A percentile compares a stretch with the other conserved stretches of the same genome.
phyloP scores from a whole-genome alignment of 2,797 vertebrate species.

The Sebastes diaconus region DNA sequence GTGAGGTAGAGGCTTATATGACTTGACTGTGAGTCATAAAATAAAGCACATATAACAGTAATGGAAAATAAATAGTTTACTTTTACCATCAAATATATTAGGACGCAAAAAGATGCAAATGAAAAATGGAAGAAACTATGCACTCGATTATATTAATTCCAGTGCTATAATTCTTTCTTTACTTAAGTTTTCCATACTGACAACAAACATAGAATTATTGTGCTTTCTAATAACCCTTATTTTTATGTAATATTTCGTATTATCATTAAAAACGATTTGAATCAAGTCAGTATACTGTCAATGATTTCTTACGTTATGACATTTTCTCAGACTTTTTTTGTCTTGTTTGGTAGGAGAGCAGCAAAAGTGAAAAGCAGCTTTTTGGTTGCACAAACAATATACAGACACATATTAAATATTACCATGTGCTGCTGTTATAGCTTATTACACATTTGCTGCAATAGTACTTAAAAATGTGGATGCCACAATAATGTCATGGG shows the following conservation, averaged over 20 bases:
- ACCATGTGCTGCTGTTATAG: background rate
- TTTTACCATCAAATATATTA: background rate
- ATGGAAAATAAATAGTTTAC: background rate
- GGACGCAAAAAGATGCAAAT: background rate
- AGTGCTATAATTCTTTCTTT: background rate
- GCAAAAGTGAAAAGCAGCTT: background rate
- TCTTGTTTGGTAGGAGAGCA: background rate
- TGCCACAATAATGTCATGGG: background rate
- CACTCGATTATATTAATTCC: background rate
- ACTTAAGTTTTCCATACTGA: background rate
- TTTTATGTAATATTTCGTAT: background rate
- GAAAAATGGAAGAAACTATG: background rate
- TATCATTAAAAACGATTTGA: background rate
- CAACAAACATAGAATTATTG: background rate
- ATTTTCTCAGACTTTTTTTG: background rate
- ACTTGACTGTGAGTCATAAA: slow-evolving; percentile 18
- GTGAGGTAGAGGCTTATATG: slow-evolving; percentile 19
- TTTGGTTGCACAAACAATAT: too few species aligned
- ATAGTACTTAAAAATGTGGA: too few species aligned
- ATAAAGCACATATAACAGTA: background rate
- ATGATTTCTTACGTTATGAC: background rate
- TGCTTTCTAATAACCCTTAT: background rate
- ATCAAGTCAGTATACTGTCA: background rate
- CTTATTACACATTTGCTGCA: background rate
- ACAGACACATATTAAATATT: too few species aligned